These are phyloP conservation scores for Cladopsammia gracilis DNA, from an alignment of 64 coral and sea anemone genomes.

Conservation along the genomic window DNA sequence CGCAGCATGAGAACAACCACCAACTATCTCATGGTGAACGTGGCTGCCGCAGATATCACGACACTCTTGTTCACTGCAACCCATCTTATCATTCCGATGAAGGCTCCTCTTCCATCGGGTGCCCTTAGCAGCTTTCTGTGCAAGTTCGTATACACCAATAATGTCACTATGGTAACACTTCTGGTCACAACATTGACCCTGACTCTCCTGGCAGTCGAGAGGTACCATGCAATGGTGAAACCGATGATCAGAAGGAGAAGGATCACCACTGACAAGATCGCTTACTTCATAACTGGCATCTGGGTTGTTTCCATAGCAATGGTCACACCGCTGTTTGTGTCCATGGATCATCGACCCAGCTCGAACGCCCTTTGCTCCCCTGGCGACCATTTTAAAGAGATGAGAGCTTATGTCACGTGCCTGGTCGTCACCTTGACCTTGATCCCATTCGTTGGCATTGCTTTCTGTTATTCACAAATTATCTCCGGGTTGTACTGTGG, in stretches of 20 bases:
- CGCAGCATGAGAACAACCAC: slow-evolving; percentile 19
- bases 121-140: slow-evolving; percentile 45
- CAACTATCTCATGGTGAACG: slow-evolving; percentile 33
- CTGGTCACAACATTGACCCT: slow-evolving; percentile 45
- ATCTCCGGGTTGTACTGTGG: slow-evolving; percentile 52
- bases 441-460: slow-evolving; percentile 37
- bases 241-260: slow-evolving; percentile 18
- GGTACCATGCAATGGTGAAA: slow-evolving; percentile 68
- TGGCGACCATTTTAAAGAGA: neutral
- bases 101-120: neutral
- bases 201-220: slow-evolving; percentile 64
- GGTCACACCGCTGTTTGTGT: slow-evolving; percentile 10
- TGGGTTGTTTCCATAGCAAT: slow-evolving; percentile 35
- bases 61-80: slow-evolving; percentile 16
- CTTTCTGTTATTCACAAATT: slow-evolving; percentile 60
- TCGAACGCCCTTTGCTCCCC: neutral
- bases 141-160: slow-evolving; percentile 72
- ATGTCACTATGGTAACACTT: slow-evolving; percentile 42
- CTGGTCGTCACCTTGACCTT: slow-evolving; percentile 9
- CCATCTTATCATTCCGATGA: neutral
- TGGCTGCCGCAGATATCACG: slow-evolving; percentile 29
- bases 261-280: slow-evolving; percentile 39
- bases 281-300: slow-evolving; percentile 51
- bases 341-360: slow-evolving; percentile 5
- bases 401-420: neutral